Evolutionary conservation across 2,888 invertebrate genomes (phyloP).

Genomic region (Iselma pallidipennis): DNA sequence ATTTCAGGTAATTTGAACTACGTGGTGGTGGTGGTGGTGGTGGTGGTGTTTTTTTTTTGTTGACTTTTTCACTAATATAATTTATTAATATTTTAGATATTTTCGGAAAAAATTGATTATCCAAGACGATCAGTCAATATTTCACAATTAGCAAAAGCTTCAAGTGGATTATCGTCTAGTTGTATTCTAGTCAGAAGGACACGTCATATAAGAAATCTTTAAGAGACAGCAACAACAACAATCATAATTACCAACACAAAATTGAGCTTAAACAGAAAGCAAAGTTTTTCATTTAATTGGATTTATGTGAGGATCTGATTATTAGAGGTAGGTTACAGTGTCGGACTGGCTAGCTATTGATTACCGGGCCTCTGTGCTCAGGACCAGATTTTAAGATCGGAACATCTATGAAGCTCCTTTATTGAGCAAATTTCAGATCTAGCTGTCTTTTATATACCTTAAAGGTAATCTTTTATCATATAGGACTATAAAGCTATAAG

Average conservation of each 20-base stretch:
- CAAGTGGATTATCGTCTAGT: slow-evolving; percentile 79
- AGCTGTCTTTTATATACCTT: too few relatives aligned
- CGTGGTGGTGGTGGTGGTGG: too few relatives aligned
- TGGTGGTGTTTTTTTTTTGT: too few relatives aligned
- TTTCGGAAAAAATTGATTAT: slow-evolving; percentile 84
- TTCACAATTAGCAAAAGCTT: slow-evolving; percentile 78
- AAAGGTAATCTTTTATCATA: too few relatives aligned
- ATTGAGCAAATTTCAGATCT: too few relatives aligned
- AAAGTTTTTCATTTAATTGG: neutral
- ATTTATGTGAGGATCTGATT: neutral
- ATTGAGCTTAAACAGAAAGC: neutral
- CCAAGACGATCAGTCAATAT: slow-evolving; percentile 77
- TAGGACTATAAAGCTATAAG: too few relatives aligned
- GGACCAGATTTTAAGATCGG: too few relatives aligned
- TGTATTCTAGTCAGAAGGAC: slow-evolving; percentile 70
- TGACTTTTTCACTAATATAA: slow-evolving; percentile 1
- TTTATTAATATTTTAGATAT: slow-evolving; percentile 63
- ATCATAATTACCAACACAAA: too few relatives aligned
- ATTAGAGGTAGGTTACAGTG: neutral
- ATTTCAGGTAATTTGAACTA: slow-evolving; percentile 63
- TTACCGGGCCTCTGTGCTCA: too few relatives aligned
- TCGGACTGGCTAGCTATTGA: too few relatives aligned
- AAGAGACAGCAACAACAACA: too few relatives aligned
- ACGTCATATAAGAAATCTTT: slow-evolving; percentile 53
- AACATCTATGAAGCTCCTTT: too few relatives aligned